Evolutionary conservation across 92 coral and sea anemone species (phyloP).

Genomic region (Epizoanthus illoricatus): DNA sequence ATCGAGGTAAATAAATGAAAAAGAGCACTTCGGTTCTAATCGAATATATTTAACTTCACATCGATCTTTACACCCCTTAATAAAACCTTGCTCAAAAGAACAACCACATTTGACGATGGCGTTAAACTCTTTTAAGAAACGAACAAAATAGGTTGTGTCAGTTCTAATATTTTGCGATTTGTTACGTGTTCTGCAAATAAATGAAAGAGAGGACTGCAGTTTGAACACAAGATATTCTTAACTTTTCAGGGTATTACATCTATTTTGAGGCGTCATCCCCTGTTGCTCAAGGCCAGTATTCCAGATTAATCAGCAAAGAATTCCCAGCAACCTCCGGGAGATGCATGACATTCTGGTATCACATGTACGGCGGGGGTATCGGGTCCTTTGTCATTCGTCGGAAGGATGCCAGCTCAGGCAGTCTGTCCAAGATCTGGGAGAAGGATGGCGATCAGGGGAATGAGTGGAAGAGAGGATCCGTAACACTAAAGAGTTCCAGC

Average conservation of each 20-base stretch:
- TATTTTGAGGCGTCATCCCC: conserved; percentile 69
- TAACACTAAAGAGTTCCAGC: conserved; percentile 16
- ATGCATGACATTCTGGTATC: conserved; percentile 62
- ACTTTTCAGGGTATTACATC: conserved; percentile 47
- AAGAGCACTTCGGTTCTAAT: too few species aligned
- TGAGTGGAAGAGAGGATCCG: conserved; percentile 35
- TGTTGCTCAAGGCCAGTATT: conserved; percentile 40
- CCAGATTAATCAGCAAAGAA: conserved; percentile 56
- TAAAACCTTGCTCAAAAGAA: too few species aligned
- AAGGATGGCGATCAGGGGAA: conserved; percentile 51
- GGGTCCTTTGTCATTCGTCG: conserved; percentile 32
- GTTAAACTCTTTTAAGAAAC: too few species aligned
- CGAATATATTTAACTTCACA: too few species aligned
- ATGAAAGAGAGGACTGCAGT: too few species aligned
- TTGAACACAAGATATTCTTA: neutral
- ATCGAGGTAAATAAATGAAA: too few species aligned
- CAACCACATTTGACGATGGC: too few species aligned
- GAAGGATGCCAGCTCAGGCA: conserved; percentile 13
- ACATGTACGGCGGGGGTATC: conserved; percentile 55
- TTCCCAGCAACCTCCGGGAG: conserved; percentile 45
- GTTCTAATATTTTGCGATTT: too few species aligned
- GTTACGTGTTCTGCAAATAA: too few species aligned
- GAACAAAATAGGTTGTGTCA: too few species aligned
- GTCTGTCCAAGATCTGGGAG: conserved; percentile 43
- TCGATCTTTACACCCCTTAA: too few species aligned